Percentiles rank a stretch among this genome's conserved stretches.
phyloP scores from a whole-genome alignment of 1,140 invertebrate genomes.

The Zaprionus camerounensis region DNA sequence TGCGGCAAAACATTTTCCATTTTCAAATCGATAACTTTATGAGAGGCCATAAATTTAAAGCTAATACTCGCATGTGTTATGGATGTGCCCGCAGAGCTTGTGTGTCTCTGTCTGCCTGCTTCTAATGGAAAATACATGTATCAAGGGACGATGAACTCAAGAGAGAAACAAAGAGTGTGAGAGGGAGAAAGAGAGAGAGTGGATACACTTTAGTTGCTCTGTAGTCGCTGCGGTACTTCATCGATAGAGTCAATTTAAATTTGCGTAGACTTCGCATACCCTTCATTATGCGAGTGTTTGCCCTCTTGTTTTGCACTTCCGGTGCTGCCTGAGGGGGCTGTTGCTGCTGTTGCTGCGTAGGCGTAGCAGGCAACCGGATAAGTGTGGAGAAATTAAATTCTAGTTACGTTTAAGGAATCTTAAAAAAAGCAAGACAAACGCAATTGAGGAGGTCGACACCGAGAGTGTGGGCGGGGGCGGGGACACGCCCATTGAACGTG shows the following conservation, averaged over 20 bases:
- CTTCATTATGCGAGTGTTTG: not conserved
- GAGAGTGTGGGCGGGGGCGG: slow-evolving; percentile 19
- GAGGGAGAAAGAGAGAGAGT: not conserved
- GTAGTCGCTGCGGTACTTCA: not conserved
- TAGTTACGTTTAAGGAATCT: slow-evolving; percentile 68
- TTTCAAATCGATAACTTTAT: slow-evolving; percentile 17
- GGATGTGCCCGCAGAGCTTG: slow-evolving; percentile 11
- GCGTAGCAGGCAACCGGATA: not conserved
- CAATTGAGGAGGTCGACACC: slow-evolving; percentile 13
- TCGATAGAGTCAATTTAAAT: not conserved
- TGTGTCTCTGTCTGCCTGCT: not conserved
- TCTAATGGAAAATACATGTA: slow-evolving; percentile 27
- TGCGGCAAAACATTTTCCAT: not conserved
- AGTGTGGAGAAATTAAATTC: slow-evolving; percentile 65
- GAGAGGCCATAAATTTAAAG: slow-evolving; percentile 4
- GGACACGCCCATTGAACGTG: slow-evolving; percentile 67
- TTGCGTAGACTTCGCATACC: slow-evolving; percentile 4
- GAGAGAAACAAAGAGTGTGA: not conserved
- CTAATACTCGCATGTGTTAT: slow-evolving; percentile 6
- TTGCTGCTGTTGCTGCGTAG: not conserved
- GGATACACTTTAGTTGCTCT: not conserved
- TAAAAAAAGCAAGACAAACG: slow-evolving; percentile 51
- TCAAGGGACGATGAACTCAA: not conserved
- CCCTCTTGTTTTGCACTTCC: not conserved
- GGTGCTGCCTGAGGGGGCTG: not conserved